Conservation (phyloP, 2,797 vertebrate species). For the Limosa lapponica region DNA sequence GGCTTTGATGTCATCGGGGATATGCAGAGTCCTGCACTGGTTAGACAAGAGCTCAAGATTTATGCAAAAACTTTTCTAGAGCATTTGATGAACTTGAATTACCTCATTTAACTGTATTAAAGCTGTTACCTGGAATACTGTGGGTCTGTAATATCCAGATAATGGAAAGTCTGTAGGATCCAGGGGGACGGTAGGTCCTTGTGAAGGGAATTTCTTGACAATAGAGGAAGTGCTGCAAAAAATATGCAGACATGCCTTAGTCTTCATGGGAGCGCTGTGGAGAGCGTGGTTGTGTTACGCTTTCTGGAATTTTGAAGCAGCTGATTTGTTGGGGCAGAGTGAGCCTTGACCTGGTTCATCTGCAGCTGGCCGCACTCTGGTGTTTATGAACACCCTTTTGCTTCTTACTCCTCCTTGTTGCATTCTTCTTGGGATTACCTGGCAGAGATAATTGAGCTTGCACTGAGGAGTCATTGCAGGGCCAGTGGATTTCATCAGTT, state of each 20-base stretch:
- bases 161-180: background rate
- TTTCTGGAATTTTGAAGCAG: background rate
- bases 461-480: background rate
- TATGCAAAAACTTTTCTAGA: background rate
- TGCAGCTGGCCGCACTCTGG: background rate
- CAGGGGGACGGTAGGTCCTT: background rate
- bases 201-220: background rate
- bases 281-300: background rate
- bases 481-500: background rate
- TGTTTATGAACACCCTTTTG: background rate
- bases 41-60: background rate
- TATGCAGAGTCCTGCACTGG: background rate
- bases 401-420: background rate
- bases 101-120: background rate
- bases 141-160: background rate
- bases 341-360: background rate
- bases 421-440: background rate
- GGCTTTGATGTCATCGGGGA: background rate
- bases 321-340: background rate
- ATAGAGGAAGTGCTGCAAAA: background rate
- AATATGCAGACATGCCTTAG: background rate
- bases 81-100: background rate
- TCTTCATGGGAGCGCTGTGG: background rate
- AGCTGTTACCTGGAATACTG: background rate
- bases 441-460: background rate